Evolutionary conservation across 2,888 invertebrate species (phyloP).

Genomic region (Hirtodrosophila alboralis): DNA sequence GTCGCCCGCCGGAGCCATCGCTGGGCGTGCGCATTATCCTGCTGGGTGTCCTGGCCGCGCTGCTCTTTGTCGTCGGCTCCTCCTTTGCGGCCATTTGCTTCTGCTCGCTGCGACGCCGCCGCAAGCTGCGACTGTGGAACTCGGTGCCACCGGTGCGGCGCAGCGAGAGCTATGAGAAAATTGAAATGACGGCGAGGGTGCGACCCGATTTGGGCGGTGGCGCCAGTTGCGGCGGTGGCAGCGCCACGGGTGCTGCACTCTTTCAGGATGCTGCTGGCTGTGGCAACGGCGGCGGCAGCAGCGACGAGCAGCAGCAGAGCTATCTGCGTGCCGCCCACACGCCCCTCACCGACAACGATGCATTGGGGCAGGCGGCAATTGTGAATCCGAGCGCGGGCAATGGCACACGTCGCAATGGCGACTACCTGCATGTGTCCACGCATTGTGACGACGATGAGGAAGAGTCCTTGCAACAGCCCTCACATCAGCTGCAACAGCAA

Average conservation of each 20-base stretch:
- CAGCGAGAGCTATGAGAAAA: conserved; percentile 91
- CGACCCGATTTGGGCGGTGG: conserved; percentile 81
- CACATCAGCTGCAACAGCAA: conserved; percentile 41
- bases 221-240: conserved; percentile 75
- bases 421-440: conserved; percentile 89
- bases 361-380: conserved; percentile 79
- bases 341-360: conserved; percentile 68
- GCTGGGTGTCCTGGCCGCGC: conserved; percentile 89
- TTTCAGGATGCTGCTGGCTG: conserved; percentile 69
- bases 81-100: conserved; percentile 89
- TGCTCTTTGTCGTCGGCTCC: conserved; percentile 87
- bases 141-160: conserved; percentile 83
- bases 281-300: too few species aligned
- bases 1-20: conserved; percentile 87
- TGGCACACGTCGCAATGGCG: conserved; percentile 86
- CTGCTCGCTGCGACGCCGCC: conserved; percentile 86
- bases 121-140: conserved; percentile 86
- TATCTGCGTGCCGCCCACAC: conserved; percentile 79
- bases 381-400: conserved; percentile 83
- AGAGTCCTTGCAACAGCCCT: conserved; percentile 57
- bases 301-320: conserved; percentile 75
- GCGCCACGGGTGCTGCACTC: conserved; percentile 64
- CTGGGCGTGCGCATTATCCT: conserved; percentile 87
- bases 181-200: conserved; percentile 88
- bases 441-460: conserved; percentile 86